Base-by-base conservation (phyloP, 2,797 vertebrate species). In the Oceanodroma leucorhoa region DNA sequence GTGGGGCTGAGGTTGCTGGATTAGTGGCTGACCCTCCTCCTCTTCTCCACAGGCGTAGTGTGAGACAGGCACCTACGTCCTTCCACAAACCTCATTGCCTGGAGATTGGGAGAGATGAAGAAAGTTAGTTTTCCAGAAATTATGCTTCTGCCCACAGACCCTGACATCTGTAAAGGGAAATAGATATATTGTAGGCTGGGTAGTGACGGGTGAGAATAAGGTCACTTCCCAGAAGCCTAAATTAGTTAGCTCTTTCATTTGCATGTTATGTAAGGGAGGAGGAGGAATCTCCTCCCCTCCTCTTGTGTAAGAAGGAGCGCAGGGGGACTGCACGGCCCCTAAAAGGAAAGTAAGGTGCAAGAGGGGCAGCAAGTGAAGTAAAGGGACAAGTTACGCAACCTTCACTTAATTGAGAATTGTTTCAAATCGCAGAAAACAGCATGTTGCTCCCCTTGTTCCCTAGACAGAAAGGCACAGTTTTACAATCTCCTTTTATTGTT, bases 401-500 rank as follows among this genome's bases (percentile, higher is more conserved):
- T 93, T 26, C 36, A 55, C 15, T 87, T 71, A 34, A 66, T 29
- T 69, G 43, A 91, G 87, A 89, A 78, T 41, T 79, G 76, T 88
- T 93, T 94, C 79, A 65, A 94, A 93, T 94, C 89, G 60, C 79
- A 95, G 85, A 86, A 96, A 94, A 66, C 79, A 95, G 57, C 54
- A 34, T 23, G 70, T 66, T 78, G 69, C 62, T 94, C 89, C 54
- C 61, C 84, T 75, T 62, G 84, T 51, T 94, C 82, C 60, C 70
- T 45, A 38, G 72, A 82, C 76, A 94, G 89, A 96, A 92, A 88
- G 72, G 89, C 93, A 69, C 51, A 90, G 80, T 76, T 93, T 67
- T 95, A 90, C 80, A 94, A 72, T 93, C 96, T 95, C 87, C 77
- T 93, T 91, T 91, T 79, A 95, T 96, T 96, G 95, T 96, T 88